phyloP scores from a whole-genome alignment of 1,140 invertebrate species.

The Drosophila orena region DNA sequence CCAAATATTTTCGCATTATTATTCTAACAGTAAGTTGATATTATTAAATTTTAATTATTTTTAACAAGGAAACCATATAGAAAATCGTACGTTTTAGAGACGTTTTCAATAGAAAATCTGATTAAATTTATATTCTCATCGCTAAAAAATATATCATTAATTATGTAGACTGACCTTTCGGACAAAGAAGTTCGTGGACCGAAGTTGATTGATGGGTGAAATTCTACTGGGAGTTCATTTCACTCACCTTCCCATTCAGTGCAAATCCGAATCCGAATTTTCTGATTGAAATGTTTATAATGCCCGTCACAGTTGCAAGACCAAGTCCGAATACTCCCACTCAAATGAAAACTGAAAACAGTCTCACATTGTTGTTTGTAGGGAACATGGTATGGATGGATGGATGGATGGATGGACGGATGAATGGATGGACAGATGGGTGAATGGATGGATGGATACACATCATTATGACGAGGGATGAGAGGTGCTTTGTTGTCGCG shows the following conservation, averaged over 20 bases:
- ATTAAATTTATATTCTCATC: too few species aligned
- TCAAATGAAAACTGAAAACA: conserved; percentile 32
- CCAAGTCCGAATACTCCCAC: conserved; percentile 55
- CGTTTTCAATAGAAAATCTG: too few species aligned
- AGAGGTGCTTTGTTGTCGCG: conserved; percentile 23
- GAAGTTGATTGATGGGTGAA: neutral
- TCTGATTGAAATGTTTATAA: conserved; percentile 55
- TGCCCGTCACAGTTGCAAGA: conserved; percentile 34
- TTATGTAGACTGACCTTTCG: neutral
- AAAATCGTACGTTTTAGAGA: too few species aligned
- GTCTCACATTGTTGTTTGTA: conserved; percentile 55
- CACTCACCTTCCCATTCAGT: conserved; percentile 30
- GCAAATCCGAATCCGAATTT: conserved; percentile 3
- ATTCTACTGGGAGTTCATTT: conserved; percentile 7
- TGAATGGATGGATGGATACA: conserved; percentile 40
- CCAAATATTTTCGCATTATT: too few species aligned
- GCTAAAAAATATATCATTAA: neutral
- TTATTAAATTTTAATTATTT: too few species aligned
- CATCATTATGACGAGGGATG: conserved; percentile 49
- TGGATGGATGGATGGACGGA: conserved; percentile 58
- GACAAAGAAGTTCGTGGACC: neutral
- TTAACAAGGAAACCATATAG: neutral
- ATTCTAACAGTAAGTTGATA: too few species aligned
- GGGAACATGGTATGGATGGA: conserved; percentile 51
- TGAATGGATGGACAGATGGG: conserved; percentile 53